Base-by-base conservation (phyloP, 1,140 invertebrate genomes). In the Drosophila truncata region DNA sequence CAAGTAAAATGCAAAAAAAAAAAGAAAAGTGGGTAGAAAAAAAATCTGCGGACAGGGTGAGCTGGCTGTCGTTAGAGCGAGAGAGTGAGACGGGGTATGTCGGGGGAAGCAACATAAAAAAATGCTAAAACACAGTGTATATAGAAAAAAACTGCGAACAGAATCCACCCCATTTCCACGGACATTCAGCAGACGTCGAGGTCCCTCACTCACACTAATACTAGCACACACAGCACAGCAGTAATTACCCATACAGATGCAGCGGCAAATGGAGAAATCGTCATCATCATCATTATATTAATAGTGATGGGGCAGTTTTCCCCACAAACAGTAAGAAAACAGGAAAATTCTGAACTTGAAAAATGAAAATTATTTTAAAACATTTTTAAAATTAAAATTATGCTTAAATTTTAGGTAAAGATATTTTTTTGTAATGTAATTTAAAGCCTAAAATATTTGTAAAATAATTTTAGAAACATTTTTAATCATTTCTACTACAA, bases 231-330 rank as follows among this genome's bases (percentile, higher is more conserved):
- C 20, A 61, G 35, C 37, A 27, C 29, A 37, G 85, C 29, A 37
- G 85, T 78, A 88, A 88, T 88, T 88, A 88, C 84, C 84, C 82
- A 88, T 90, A 88, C 84, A 78, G 66, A 61, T 75, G 80, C 85
- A 84, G 58, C 35, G 37, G 54, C 67, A 65, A 55, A 70, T 78
- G 59, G 65, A 65, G 83, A 60, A 86, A 73, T 80, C 83, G 57
- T 77, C 83, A 69, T 81, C 65, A 83, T 63, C 66, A 76, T 71
- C 62, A 65, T 57, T 13, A 41, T 47, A 78, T 78, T 61, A 79
- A 59, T 41, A 37, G 18, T n/a, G 62, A 29, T 31, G 55, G 52
- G 55, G 27, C n/a, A n/a, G 18, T 27, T 55, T 29, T 18, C 37
- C 27, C 16, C 11, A 31, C 3, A 57, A n/a, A 42, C 55, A 14